Base-by-base conservation (phyloP, 1,140 invertebrate species). In the Papilio glaucus region DNA sequence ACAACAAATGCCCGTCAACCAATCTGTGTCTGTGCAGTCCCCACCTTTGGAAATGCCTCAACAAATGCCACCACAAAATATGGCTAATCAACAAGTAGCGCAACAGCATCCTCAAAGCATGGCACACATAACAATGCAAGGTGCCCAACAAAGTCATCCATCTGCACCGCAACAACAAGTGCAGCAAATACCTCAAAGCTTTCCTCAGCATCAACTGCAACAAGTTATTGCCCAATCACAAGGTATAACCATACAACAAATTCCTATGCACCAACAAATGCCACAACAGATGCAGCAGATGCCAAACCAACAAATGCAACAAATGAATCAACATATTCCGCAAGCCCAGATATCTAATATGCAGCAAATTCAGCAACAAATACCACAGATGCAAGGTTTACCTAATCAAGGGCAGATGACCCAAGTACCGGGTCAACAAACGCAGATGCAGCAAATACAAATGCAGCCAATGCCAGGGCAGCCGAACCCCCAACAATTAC, bases 201-300 rank as follows among this genome's bases (percentile, higher is more conserved):
- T 94, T 76, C 94, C 94, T 29, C 92, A 94, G 72, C 93, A 94
- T 76, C 94, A 94, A 75, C 79, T 94, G 53, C 93, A 94, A 73
- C 94, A 94, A 88, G 93, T 93, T 18, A 92, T 94, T 73, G 91
- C 93, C 12, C 91, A 93, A 74, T 87, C 93, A 6, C 92, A 93
- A 77, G 91, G 89, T 37, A 91, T 92, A 68, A 83, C 92, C n/a
- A 91, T 92, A 86, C 94, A 93, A 72, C 93, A 92, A 78, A 93
- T 92, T 70, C 90, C 92, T 39, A 92, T 93, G 84, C 92, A 93
- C 68, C 93, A 93, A 63, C 91, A 91, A 83, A 92, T 93, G 86
- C 90, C 86, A 37, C 93, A 93, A 77, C 93, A 94, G 76, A 92
- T 93, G 83, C 93, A 93, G 77, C 93, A 90, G 79, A 91, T 89